phyloP scores from a whole-genome alignment of 2,113 vertebrate species.

The Tetrax tetrax region DNA sequence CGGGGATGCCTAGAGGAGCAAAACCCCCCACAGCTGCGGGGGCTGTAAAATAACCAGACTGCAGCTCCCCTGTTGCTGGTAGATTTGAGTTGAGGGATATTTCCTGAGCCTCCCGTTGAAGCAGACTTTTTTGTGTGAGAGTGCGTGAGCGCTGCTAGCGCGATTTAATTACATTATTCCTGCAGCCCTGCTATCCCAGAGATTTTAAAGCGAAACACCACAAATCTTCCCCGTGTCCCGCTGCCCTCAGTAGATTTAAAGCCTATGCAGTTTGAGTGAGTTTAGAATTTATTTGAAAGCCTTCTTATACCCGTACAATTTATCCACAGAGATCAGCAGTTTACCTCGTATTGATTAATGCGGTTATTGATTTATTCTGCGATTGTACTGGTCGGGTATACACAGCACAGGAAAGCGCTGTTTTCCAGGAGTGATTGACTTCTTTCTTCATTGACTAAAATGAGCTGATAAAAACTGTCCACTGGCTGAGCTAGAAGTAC shows the following conservation, averaged over 20 bases:
- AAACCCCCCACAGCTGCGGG: background rate
- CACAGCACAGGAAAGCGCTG: constrained; percentile 6
- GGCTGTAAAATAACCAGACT: background rate
- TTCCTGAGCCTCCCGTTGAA: background rate
- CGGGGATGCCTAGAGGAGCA: background rate
- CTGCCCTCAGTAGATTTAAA: constrained; percentile 41
- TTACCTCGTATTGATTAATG: constrained; percentile 70
- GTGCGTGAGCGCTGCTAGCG: background rate
- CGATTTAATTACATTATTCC: constrained; percentile 11
- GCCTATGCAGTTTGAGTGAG: constrained; percentile 32
- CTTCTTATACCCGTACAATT: constrained; percentile 47
- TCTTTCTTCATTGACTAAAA: constrained; percentile 73
- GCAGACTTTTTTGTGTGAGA: background rate
- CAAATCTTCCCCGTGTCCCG: background rate
- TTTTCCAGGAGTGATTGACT: constrained; percentile 68
- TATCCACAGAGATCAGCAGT: constrained; percentile 70
- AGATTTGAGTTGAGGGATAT: background rate
- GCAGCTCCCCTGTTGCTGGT: background rate
- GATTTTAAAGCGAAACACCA: constrained; percentile 14
- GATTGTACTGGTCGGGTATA: constrained; percentile 40
- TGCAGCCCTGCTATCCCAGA: background rate
- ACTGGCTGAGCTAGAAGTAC: constrained; percentile 7
- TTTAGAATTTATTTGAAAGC: constrained; percentile 60
- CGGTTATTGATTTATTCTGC: constrained; percentile 47
- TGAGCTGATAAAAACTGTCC: constrained; percentile 67